Base-by-base conservation (phyloP, 37 sponge, comb jelly and placozoan genomes). In the Ianthella basta region DNA sequence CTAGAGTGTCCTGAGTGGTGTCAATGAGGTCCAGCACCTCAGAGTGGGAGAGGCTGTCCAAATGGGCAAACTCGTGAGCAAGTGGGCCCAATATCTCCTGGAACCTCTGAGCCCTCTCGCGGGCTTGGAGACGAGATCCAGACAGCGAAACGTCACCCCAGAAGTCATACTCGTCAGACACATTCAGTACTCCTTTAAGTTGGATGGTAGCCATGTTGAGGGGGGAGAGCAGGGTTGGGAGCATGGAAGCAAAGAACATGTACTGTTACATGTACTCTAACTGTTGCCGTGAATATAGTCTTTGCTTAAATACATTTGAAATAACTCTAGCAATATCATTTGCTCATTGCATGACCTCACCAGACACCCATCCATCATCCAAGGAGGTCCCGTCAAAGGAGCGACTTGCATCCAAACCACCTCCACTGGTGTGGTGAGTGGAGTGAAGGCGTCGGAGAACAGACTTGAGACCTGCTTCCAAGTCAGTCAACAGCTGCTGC, bases 41-140 rank as follows among this genome's bases (percentile, higher is more conserved):
- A 0, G 86, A 36, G 36, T 92, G 92, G 0, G 95, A 86, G 34
- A 85, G 83, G 20, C 90, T 29, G 50, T 89, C 91, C 14, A 98
- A 39, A 37, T 86, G 77, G 27, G 89, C 59, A 83, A 95, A 95
- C 39, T 95, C 89, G 10, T 86, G 84, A 13, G 81, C 75, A 8
- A 98, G 36, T 0, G 93, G 87, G 57, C 95, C 86, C 30, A 98
- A 73, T 25, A 91, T 59, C 64, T 95, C 97, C 79, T 95, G 91
- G 53, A 95, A 92, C 25, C 55, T 78, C 70, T 91, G 93, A 0
- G 95, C 97, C 24, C 99, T 85, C 84, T 98, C 99, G 29, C 95
- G 89, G 54, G 86, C 34, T 54, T 86, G 83, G 24, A 93, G 90
- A 57, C 91, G 93, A 41, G 83, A 63, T 70, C 90, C 84, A n/a